Conservation (phyloP, 2,888 invertebrate genomes). For the Protophormia terraenovae region DNA sequence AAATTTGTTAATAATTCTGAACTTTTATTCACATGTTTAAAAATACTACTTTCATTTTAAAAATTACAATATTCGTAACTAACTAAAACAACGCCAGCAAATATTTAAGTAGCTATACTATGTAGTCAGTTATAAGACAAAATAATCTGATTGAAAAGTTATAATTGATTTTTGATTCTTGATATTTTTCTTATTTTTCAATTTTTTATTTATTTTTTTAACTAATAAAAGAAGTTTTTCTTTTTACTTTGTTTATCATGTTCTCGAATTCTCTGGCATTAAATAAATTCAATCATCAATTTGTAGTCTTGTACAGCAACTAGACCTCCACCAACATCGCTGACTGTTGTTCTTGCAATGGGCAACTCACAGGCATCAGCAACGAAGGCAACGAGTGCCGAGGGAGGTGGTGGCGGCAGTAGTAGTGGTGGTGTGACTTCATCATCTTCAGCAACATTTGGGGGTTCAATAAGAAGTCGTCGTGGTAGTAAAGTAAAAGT, state of each 20-base stretch:
- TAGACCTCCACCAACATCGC: not conserved
- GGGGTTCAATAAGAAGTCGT: constrained; percentile 72
- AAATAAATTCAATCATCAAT: constrained; percentile 49
- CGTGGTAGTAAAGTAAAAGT: constrained; percentile 76
- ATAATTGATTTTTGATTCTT: constrained; percentile 77
- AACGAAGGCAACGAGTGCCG: constrained; percentile 25
- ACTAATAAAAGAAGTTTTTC: constrained; percentile 53
- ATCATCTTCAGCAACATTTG: constrained; percentile 48
- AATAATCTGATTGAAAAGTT: constrained; percentile 76
- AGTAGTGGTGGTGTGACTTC: constrained; percentile 43
- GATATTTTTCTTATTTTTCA: constrained; percentile 36
- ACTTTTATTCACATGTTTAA: too few species aligned
- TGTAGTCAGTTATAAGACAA: constrained; percentile 6
- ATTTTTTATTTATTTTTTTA: constrained; percentile 2
- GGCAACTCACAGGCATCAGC: constrained; percentile 73
- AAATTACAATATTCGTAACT: not conserved
- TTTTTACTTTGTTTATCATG: constrained; percentile 11
- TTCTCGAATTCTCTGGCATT: constrained; percentile 7
- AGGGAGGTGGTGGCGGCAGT: constrained; percentile 18
- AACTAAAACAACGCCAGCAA: not conserved
- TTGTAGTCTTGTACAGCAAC: constrained; percentile 45
- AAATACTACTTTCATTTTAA: not conserved
- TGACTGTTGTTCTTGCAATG: constrained; percentile 69
- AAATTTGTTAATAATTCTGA: too few species aligned
- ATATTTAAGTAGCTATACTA: not conserved